Percentiles rank a stretch among this genome's conserved stretches.
Evolutionary conservation across 2,888 invertebrate genomes (phyloP).

Genomic region (Homarus gammarus): DNA sequence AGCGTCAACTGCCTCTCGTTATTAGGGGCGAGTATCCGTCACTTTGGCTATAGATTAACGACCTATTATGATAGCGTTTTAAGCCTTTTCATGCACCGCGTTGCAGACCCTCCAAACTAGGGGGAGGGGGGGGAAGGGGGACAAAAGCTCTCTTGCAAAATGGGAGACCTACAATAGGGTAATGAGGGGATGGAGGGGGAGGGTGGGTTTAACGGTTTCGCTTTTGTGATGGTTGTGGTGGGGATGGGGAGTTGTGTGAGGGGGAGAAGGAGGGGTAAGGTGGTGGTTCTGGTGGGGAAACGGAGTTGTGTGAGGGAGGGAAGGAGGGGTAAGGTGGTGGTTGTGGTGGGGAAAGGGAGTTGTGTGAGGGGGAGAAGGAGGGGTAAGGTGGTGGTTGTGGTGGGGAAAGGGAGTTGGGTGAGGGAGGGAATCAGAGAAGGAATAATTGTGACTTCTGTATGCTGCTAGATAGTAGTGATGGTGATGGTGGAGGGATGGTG

Average conservation of each 20-base stretch:
- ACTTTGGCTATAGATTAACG: not conserved
- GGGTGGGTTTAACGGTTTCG: constrained; percentile 23
- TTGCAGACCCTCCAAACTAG: constrained; percentile 21
- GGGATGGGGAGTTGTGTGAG: not conserved
- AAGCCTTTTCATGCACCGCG: constrained; percentile 6
- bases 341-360: not conserved
- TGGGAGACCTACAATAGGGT: constrained; percentile 20
- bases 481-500: not conserved
- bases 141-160: constrained; percentile 47
- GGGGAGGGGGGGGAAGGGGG: not conserved
- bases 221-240: constrained; percentile 4
- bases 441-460: no score
- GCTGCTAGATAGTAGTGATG: no score
- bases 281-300: not conserved
- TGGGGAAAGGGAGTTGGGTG: not conserved
- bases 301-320: not conserved
- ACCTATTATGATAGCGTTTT: not conserved
- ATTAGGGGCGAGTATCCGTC: not conserved
- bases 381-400: not conserved
- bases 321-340: not conserved
- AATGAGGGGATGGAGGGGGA: not conserved
- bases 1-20: not conserved
- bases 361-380: not conserved
- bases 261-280: not conserved
- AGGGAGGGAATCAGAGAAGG: no score